Evolutionary conservation across 23 tunicate genomes (phyloP).

Genomic region (Ciona savignyi): DNA sequence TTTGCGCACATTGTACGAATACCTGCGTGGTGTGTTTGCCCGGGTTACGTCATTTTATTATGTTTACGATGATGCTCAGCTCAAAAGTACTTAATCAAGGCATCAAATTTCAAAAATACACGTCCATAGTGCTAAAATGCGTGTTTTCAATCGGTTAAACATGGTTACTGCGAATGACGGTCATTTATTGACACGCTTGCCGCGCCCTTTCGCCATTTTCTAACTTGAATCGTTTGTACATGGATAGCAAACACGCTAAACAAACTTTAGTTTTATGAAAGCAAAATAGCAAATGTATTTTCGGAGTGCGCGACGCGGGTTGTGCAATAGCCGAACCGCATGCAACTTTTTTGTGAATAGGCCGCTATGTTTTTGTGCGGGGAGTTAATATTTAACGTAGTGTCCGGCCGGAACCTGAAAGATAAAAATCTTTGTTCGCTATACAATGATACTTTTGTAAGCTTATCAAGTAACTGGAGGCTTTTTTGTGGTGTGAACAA

Average conservation of each 20-base stretch:
- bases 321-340: not conserved
- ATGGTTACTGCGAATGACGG: not conserved
- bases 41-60: not conserved
- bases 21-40: not conserved
- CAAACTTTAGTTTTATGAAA: not conserved
- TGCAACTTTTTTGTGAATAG: not conserved
- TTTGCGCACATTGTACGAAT: too few relatives aligned
- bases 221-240: not conserved
- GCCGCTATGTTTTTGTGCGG: not conserved
- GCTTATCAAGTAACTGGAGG: too few relatives aligned
- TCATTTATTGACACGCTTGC: not conserved
- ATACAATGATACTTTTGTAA: not conserved
- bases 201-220: not conserved
- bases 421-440: not conserved
- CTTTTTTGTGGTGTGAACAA: too few relatives aligned
- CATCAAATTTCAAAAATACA: too few relatives aligned
- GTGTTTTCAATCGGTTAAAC: not conserved
- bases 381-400: not conserved
- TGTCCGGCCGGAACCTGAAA: not conserved
- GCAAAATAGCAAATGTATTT: not conserved
- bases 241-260: not conserved
- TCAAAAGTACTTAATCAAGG: too few relatives aligned
- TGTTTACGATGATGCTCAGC: not conserved
- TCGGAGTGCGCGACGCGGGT: not conserved
- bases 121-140: not conserved